Evolutionary conservation across 2,888 invertebrate genomes (phyloP), one percentile per base, ranked within the genome.

Genomic region (Tachystola acroxantha): DNA sequence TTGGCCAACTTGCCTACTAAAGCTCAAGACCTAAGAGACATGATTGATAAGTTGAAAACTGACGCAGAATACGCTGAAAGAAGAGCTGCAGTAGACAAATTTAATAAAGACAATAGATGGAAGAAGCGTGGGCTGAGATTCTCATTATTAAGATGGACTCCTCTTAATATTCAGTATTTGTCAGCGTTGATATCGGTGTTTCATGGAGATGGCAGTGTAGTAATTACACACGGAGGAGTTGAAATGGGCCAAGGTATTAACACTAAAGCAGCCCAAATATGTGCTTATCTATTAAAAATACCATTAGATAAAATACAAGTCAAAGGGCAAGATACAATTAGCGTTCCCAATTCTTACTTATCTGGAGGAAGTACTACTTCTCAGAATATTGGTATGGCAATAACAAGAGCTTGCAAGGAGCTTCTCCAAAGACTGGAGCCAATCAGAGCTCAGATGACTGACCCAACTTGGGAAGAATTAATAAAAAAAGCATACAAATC

Each of bases 171-270:
- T 74, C 77, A 3, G 57, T 90, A 32, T 49, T 58, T 34, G 60
- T 78, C 45, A 64, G 87, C 34, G 63, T 82, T 36, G 87, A 73
- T 93, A 19, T 86, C 89, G 1, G 88, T 94, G 9, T 93, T 89
- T 57, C 90, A 89, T 25, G 80, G 85, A 0, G 91, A 92, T 63
- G 92, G 91, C 1, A 88, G 89, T 0, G 91, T 94, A 0, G 81
- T 89, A 1, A 78, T 94, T 10, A 75, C 88, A 1, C 92, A 93
- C 48, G 90, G 90, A 7, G 91, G 91, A 2, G 73, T 90, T 36
- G 92, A 92, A 78, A 88, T 90, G 64, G 94, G 94, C 0, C 94
- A 94, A 80, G 94, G 94, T 4, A 25, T 94, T 33, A 92, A 94
- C 45, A 94, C 93, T 0, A 94, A 93, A 87, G 90, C 88, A 0